A percentile compares a stretch with the other conserved stretches of the same genome.
These are phyloP conservation scores for Oxystoma pomonae DNA, from an alignment of 2,888 invertebrate species.

Conservation along the genomic window DNA sequence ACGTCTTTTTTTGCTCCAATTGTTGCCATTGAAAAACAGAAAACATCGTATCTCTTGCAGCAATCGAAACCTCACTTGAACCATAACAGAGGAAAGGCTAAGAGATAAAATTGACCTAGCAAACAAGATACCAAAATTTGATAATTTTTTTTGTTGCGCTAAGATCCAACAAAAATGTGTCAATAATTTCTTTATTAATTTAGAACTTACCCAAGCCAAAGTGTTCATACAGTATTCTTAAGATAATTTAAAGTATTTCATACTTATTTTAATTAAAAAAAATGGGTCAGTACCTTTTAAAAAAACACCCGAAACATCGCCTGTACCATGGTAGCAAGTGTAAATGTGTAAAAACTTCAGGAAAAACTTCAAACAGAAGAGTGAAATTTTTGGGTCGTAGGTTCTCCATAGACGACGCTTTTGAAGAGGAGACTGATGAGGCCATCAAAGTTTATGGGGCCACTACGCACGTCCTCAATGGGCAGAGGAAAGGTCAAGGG, in stretches of 20 bases:
- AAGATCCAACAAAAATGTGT: too few relatives aligned
- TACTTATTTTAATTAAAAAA: background rate
- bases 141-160: too few relatives aligned
- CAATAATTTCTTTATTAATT: too few relatives aligned
- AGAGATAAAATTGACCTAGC: too few relatives aligned
- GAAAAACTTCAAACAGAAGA: background rate
- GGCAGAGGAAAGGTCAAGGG: constrained; percentile 52
- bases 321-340: background rate
- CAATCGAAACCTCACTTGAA: too few relatives aligned
- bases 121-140: too few relatives aligned
- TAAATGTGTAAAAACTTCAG: background rate
- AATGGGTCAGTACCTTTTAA: background rate
- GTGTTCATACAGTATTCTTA: background rate
- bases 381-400: constrained; percentile 35
- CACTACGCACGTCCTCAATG: constrained; percentile 52
- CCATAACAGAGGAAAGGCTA: too few relatives aligned
- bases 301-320: background rate
- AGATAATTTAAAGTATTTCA: background rate
- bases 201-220: too few relatives aligned
- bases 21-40: too few relatives aligned
- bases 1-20: too few relatives aligned
- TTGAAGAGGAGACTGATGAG: constrained; percentile 81
- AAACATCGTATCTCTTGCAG: too few relatives aligned
- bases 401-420: constrained; percentile 81
- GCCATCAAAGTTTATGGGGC: constrained; percentile 77